Evolutionary conservation across 2,113 vertebrate genomes (phyloP).

Genomic region (Narcine bancroftii): DNA sequence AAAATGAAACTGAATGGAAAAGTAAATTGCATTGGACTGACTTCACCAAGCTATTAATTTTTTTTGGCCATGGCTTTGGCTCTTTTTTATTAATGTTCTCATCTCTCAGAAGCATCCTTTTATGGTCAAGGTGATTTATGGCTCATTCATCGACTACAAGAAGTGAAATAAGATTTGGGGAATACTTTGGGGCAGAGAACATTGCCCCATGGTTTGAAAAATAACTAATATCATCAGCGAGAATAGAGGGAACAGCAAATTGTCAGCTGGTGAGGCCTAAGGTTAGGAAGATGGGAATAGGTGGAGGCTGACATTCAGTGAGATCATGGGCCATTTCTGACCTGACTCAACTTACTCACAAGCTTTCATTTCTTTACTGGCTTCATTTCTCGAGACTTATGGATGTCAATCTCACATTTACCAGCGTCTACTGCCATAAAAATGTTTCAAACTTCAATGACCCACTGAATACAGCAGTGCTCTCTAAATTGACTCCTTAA

Average conservation of each 20-base stretch:
- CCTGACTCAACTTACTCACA: neutral
- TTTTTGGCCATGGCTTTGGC: neutral
- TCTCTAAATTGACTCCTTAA: no score
- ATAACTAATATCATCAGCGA: neutral
- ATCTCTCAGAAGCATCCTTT: neutral
- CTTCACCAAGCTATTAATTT: neutral
- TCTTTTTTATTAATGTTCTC: neutral
- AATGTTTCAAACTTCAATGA: no score
- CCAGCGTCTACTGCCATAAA: no score
- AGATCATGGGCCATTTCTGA: no score
- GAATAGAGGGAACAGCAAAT: neutral
- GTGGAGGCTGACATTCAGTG: no score
- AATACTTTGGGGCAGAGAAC: no score
- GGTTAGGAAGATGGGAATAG: neutral
- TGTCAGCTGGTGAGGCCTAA: neutral
- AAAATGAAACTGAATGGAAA: neutral
- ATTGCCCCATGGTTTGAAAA: neutral
- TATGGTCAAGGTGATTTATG: neutral
- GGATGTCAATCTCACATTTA: no score
- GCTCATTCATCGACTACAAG: neutral
- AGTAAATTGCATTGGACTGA: neutral
- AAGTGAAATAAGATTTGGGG: neutral
- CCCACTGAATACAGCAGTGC: no score
- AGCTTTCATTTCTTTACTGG: no score
- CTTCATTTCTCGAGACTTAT: no score